Evolutionary conservation across 2,797 vertebrate species (phyloP).

Genomic region (Hipposideros larvatus): DNA sequence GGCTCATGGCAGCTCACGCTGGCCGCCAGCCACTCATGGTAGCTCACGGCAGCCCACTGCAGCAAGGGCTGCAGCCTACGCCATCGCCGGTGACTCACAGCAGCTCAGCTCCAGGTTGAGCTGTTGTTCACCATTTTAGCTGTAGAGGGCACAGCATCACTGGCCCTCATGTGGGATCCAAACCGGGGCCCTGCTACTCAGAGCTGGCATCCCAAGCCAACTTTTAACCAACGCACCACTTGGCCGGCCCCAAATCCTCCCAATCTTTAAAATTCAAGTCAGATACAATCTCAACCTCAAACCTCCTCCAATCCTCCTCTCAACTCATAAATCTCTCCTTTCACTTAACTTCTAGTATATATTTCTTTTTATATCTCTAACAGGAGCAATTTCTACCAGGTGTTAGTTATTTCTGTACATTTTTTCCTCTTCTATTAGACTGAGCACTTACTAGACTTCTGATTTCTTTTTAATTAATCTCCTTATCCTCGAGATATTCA

Average conservation of each 20-base stretch:
- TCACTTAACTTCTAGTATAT: constrained; percentile 1
- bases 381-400: background rate
- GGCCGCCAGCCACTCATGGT: no score
- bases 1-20: no score
- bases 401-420: background rate
- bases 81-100: no score
- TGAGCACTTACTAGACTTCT: background rate
- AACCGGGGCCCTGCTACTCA: no score
- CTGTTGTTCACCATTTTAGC: no score
- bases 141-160: no score
- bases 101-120: no score
- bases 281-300: constrained; percentile 51
- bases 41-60: no score
- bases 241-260: background rate
- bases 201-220: no score
- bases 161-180: no score
- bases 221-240: no score
- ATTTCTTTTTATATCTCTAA: background rate
- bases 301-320: constrained; percentile 13
- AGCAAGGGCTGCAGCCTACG: no score
- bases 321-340: background rate
- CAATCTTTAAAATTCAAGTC: constrained; percentile 55
- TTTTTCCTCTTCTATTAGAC: constrained; percentile 12
- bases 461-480: constrained; percentile 45
- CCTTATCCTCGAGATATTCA: constrained; percentile 6